Conservation (phyloP, 92 coral and sea anemone genomes). For the Heteractis magnifica region DNA sequence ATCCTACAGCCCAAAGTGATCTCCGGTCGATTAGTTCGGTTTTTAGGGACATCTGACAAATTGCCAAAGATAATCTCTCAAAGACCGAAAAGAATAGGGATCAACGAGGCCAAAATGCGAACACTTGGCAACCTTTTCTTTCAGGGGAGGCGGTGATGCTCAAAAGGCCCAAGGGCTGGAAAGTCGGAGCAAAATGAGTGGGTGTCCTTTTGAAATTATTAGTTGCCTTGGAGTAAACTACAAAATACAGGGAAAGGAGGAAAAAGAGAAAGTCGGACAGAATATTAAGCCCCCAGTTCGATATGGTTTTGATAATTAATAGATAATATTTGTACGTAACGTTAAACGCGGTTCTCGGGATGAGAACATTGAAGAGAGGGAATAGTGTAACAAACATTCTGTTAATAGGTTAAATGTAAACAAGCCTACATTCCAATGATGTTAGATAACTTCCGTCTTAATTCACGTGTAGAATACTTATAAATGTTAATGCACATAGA, state of each 20-base stretch:
- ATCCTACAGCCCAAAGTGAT: constrained; percentile 3
- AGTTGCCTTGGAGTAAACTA: constrained; percentile 38
- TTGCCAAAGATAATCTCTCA: constrained; percentile 21
- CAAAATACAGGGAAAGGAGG: constrained; percentile 24
- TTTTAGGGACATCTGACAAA: constrained; percentile 17
- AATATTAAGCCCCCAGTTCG: too few relatives aligned
- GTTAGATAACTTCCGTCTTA: too few relatives aligned
- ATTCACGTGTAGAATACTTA: too few relatives aligned
- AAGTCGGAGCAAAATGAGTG: constrained; percentile 43
- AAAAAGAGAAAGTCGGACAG: constrained; percentile 20
- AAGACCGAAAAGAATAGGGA: too few relatives aligned
- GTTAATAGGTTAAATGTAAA: too few relatives aligned
- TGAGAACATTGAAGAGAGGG: constrained; percentile 17
- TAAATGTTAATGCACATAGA: too few relatives aligned
- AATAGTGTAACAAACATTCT: too few relatives aligned
- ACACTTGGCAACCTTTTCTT: constrained; percentile 17
- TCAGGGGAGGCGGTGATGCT: constrained; percentile 39
- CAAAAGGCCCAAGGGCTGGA: constrained; percentile 50
- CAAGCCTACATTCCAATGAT: too few relatives aligned
- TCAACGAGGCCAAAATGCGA: too few relatives aligned
- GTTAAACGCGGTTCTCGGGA: background rate
- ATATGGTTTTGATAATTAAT: too few relatives aligned
- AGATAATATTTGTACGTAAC: background rate
- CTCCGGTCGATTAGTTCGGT: constrained; percentile 4
- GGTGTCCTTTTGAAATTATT: constrained; percentile 41